phyloP scores from a whole-genome alignment of 2,888 invertebrate species.

The Chymomyza caudatula region DNA sequence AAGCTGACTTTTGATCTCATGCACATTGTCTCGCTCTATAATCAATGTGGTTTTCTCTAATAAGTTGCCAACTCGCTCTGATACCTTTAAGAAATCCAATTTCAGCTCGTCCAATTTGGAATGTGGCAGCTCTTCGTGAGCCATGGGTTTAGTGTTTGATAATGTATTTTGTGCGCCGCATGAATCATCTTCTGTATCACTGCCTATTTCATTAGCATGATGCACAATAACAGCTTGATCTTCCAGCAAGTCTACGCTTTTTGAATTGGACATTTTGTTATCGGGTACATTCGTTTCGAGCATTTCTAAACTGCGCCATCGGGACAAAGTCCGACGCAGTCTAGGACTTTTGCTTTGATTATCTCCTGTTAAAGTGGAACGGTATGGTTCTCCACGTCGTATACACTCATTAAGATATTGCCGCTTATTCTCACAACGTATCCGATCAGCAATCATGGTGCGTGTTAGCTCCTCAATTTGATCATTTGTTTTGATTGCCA shows the following conservation, averaged over 20 bases:
- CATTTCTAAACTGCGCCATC: conserved; percentile 86
- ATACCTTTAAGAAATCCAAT: conserved; percentile 68
- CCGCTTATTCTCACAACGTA: conserved; percentile 80
- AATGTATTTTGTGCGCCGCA: background rate
- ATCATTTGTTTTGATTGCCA: conserved; percentile 86
- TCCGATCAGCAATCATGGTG: conserved; percentile 74
- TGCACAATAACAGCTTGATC: conserved; percentile 55
- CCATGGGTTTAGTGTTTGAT: background rate
- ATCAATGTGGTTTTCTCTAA: conserved; percentile 74
- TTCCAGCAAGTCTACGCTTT: conserved; percentile 79
- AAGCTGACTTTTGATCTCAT: conserved; percentile 42
- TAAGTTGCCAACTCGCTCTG: conserved; percentile 71
- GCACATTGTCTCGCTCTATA: conserved; percentile 72
- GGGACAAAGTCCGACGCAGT: conserved; percentile 80
- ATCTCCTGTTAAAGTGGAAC: conserved; percentile 79
- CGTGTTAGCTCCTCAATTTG: conserved; percentile 84
- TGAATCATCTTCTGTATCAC: conserved; percentile 48
- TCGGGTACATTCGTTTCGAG: conserved; percentile 77
- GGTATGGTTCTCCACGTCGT: conserved; percentile 82
- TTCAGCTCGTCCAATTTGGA: conserved; percentile 62
- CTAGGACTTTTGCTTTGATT: conserved; percentile 78
- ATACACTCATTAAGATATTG: conserved; percentile 85
- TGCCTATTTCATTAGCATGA: conserved; percentile 25
- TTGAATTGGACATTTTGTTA: conserved; percentile 75
- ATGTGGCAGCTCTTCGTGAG: conserved; percentile 34